Conservation (phyloP, 2,113 vertebrate genomes). For the Pampusana beccarii region DNA sequence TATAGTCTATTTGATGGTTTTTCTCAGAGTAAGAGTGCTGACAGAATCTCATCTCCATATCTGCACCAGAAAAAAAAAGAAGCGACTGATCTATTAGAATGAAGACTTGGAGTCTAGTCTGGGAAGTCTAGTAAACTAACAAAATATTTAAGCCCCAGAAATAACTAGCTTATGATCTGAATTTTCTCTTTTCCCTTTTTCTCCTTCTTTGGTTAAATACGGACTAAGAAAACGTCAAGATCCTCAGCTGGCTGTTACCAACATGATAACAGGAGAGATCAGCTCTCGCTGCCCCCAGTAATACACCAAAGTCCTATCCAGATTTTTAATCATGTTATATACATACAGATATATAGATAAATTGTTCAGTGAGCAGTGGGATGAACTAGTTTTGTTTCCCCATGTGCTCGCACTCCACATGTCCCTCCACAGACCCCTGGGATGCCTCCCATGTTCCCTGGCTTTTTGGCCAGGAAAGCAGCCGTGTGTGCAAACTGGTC, state of each 20-base stretch:
- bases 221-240: neutral
- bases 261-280: neutral
- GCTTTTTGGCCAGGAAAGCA: neutral
- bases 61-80: neutral
- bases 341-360: neutral
- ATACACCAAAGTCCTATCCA: neutral
- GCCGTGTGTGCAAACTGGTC: neutral
- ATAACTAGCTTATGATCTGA: neutral
- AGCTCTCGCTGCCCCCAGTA: neutral
- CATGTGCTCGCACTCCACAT: fast-evolving
- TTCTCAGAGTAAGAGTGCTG: neutral
- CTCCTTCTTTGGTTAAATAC: neutral
- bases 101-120: neutral
- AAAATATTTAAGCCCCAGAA: neutral
- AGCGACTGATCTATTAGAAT: neutral
- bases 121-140: neutral
- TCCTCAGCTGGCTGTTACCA: neutral
- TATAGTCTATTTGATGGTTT: neutral
- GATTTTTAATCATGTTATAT: neutral
- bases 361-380: neutral
- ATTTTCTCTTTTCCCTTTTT: neutral
- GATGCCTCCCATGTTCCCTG: neutral
- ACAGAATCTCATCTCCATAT: neutral
- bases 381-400: neutral
- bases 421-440: fast-evolving